A percentile compares a stretch with the other conserved stretches of the same genome.
Conservation (phyloP, 1,140 invertebrate genomes). For the Metopolophium dirhodum region DNA sequence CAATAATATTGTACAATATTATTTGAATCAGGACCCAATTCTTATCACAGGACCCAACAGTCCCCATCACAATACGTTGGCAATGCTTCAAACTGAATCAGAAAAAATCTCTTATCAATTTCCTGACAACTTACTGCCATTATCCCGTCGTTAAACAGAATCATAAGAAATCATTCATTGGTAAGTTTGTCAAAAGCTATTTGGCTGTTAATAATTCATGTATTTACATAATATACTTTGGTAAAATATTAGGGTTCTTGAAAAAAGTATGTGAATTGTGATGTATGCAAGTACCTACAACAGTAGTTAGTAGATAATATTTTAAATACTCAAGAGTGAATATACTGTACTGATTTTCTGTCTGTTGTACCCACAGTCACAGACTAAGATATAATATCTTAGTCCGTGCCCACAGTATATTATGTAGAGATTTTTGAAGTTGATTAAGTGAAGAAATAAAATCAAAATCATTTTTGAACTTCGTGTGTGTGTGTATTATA, state of each 20-base stretch:
- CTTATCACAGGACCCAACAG: too few species aligned
- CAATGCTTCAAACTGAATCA: too few species aligned
- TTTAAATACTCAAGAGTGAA: neutral
- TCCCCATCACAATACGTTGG: too few species aligned
- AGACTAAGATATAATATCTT: too few species aligned
- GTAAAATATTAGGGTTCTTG: neutral
- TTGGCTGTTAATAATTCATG: neutral
- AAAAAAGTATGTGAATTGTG: neutral
- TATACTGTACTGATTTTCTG: neutral
- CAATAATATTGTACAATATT: too few species aligned
- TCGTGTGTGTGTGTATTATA: neutral
- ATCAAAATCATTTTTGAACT: neutral
- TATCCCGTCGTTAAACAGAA: neutral
- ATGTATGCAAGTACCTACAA: neutral
- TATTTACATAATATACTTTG: neutral
- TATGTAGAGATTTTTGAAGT: neutral
- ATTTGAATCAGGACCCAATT: too few species aligned
- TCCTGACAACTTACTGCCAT: too few species aligned
- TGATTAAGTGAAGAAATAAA: neutral
- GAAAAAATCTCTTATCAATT: too few species aligned
- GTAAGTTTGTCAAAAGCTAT: neutral
- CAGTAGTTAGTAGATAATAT: neutral
- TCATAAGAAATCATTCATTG: neutral
- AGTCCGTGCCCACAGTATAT: neutral
- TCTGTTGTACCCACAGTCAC: neutral